Base-by-base conservation (phyloP, 2,113 vertebrate genomes). In the Panthera leo region DNA sequence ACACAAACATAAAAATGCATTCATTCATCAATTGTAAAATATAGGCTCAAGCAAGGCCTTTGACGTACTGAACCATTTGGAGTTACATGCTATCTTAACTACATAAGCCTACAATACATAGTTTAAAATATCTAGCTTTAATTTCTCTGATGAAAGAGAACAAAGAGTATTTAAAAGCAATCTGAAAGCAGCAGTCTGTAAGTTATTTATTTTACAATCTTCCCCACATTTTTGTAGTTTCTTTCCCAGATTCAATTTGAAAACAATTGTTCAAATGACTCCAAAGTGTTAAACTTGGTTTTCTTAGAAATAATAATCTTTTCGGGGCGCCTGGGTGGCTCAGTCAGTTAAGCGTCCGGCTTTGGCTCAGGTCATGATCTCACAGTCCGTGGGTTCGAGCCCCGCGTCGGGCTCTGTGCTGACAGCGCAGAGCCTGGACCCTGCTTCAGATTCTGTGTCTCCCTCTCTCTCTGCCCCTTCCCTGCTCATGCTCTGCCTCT, bases 261-360 rank as follows among this genome's bases (percentile, higher is more conserved):
- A 12, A 71, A 45, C 9, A 82, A 53, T n/a, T 86, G 88, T 73
- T 89, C 31, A 85, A 85, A 88, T 55, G 21, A 91, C 29, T 94
- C 45, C 36, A 85, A 96, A 94, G 61, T 34, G 42, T 55, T 70
- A 15, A 88, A 71, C 34, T 84, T 95, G 34, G 34, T 68, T 96
- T 63, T 83, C 75, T 48, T 78, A 91, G 25, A 87, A 93, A 73
- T 13, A 83, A 78, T 61, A 34, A 86, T 89, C 18, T 89, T 95
- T 89, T 61, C 7, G 0, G 45, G 45, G 45, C 45, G 1, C 45
- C 45, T 45, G 7, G 45, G 45, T 45, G 45, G 45, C 45, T 45
- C 7, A 45, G 45, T 45, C 45, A 1, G 45, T 45, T 45, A 45
- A 45, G 45, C 45, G 45, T 45, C 45, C 45, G 1, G 45, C 45